Conservation (phyloP, 2,888 invertebrate genomes). For the Sphaerophoria taeniata region DNA sequence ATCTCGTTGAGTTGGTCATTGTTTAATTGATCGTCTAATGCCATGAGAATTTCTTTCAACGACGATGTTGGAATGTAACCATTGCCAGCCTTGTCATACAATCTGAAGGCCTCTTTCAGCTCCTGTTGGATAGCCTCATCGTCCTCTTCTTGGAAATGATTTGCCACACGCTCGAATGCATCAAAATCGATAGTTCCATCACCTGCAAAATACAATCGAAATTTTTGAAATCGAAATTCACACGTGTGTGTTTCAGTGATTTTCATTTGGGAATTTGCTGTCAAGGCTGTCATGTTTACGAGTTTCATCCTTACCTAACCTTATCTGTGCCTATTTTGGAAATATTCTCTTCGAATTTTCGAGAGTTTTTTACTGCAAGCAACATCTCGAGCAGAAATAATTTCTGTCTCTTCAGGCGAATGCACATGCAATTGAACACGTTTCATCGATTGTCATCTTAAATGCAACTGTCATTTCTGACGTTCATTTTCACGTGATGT, state of each 20-base stretch:
- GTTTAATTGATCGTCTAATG: constrained; percentile 97
- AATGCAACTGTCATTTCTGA: constrained; percentile 34
- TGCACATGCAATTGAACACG: constrained; percentile 56
- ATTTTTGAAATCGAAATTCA: constrained; percentile 20
- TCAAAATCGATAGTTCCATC: constrained; percentile 72
- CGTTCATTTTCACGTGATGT: constrained; percentile 18
- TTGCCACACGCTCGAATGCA: constrained; percentile 69
- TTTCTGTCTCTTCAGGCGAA: neutral
- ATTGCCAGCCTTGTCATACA: constrained; percentile 99
- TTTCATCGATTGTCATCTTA: constrained; percentile 37
- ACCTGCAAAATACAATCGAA: constrained; percentile 47
- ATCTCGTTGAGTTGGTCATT: constrained; percentile 97
- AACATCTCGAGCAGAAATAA: neutral
- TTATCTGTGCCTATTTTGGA: constrained; percentile 17
- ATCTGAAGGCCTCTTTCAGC: constrained; percentile 98
- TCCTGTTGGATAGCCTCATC: constrained; percentile 99
- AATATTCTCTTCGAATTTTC: constrained; percentile 11
- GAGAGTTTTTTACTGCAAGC: neutral
- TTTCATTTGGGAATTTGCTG: constrained; percentile 24
- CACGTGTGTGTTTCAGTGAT: neutral
- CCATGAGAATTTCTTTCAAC: constrained; percentile 96
- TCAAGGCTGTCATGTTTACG: constrained; percentile 42
- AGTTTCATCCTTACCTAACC: neutral
- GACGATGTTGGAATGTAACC: constrained; percentile 97
- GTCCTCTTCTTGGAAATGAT: constrained; percentile 89